Conservation (phyloP, 2,797 vertebrate species). For the Lacerta agilis region DNA sequence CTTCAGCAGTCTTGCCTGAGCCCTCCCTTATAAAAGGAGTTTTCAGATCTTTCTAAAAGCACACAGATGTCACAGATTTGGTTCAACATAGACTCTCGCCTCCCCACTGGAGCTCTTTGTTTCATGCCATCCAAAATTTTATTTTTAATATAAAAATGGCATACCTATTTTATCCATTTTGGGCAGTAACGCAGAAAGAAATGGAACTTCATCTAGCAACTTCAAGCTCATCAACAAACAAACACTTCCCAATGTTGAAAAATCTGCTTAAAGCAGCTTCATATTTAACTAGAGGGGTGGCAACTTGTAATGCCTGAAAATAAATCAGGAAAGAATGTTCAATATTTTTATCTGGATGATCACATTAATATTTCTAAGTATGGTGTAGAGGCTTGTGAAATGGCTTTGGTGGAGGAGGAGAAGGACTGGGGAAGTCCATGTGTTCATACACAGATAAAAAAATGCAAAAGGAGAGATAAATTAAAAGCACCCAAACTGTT, state of each 20-base stretch:
- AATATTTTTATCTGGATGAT: conserved; percentile 49
- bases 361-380: conserved; percentile 44
- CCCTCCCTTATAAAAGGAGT: not conserved
- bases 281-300: not conserved
- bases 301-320: conserved; percentile 40
- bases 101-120: not conserved
- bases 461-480: conserved; percentile 56
- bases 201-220: not conserved
- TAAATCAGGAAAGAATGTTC: conserved; percentile 45
- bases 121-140: not conserved
- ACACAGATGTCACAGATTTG: not conserved
- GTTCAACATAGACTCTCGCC: not conserved
- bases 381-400: conserved; percentile 28
- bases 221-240: not conserved
- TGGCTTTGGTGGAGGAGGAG: conserved; percentile 33
- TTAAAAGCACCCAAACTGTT: conserved; percentile 63
- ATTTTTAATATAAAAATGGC: not conserved
- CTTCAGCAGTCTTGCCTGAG: not conserved
- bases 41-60: not conserved
- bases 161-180: not conserved
- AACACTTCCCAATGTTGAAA: not conserved
- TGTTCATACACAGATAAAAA: conserved; percentile 58
- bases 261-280: conserved; percentile 9
- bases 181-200: not conserved
- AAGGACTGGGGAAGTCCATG: not conserved